Percentiles rank a stretch among this genome's conserved stretches.
Evolutionary conservation across 2,888 invertebrate genomes (phyloP).

Genomic region (Phrixothrix hirtus): DNA sequence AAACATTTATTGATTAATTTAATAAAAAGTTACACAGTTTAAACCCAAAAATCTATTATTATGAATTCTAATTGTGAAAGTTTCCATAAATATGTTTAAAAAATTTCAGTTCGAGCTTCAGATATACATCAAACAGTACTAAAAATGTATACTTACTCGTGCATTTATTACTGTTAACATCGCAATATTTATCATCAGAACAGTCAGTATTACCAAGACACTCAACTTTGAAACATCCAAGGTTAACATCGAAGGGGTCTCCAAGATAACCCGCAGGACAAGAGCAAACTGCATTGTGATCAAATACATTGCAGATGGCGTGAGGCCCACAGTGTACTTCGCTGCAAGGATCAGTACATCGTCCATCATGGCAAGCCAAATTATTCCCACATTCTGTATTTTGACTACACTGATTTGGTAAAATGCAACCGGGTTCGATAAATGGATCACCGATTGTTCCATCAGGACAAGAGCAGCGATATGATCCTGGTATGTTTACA

Average conservation of each 20-base stretch:
- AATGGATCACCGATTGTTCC: slow-evolving; percentile 77
- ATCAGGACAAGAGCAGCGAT: slow-evolving; percentile 76
- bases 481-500: slow-evolving; percentile 79
- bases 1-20: no score
- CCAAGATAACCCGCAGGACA: slow-evolving; percentile 84
- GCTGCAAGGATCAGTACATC: slow-evolving; percentile 82
- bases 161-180: slow-evolving; percentile 75
- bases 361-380: slow-evolving; percentile 74
- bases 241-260: slow-evolving; percentile 72
- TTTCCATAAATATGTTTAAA: no score
- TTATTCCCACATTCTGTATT: slow-evolving; percentile 76
- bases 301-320: slow-evolving; percentile 73
- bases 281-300: slow-evolving; percentile 73
- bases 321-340: slow-evolving; percentile 73
- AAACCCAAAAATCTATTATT: no score
- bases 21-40: no score
- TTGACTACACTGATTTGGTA: slow-evolving; percentile 75
- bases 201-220: slow-evolving; percentile 80
- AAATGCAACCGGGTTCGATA: slow-evolving; percentile 73
- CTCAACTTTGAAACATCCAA: slow-evolving; percentile 89
- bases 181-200: slow-evolving; percentile 73
- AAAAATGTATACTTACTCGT: slow-evolving; percentile 61
- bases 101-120: no score
- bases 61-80: no score
- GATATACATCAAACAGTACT: background rate